phyloP scores from a whole-genome alignment of 1,140 invertebrate species.

The Pachyrhynchus sulphureomaculatus region DNA sequence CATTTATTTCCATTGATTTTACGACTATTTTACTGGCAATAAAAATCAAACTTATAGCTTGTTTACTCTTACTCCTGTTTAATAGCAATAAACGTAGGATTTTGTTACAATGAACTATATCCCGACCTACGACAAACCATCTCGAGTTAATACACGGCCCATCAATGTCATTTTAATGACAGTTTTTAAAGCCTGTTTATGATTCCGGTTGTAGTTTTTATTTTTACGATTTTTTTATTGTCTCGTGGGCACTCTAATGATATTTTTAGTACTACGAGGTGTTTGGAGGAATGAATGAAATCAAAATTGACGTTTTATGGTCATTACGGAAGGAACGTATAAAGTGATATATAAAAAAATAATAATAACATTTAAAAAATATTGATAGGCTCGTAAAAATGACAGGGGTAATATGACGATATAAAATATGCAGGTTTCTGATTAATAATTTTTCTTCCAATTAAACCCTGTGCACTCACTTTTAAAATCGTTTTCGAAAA shows the following conservation, averaged over 20 bases:
- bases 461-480: too few species aligned
- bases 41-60: conserved; percentile 53
- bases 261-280: not conserved
- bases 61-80: conserved; percentile 53
- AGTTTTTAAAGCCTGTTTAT: conserved; percentile 50
- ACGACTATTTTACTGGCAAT: conserved; percentile 50
- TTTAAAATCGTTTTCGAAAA: too few species aligned
- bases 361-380: too few species aligned
- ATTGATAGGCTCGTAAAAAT: too few species aligned
- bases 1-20: conserved; percentile 51
- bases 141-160: conserved; percentile 36
- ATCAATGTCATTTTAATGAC: conserved; percentile 49
- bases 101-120: conserved; percentile 47
- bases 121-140: conserved; percentile 46
- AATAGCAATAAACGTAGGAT: conserved; percentile 52
- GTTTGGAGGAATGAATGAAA: not conserved
- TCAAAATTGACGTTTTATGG: too few species aligned
- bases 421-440: too few species aligned
- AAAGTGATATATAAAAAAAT: too few species aligned
- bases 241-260: conserved; percentile 26
- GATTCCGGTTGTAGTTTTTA: conserved; percentile 45
- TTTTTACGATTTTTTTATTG: conserved; percentile 38
- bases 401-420: too few species aligned
- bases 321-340: too few species aligned
- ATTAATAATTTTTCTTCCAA: too few species aligned